phyloP scores from a whole-genome alignment of 2,113 vertebrate species.

The Pelmatolapia mariae region DNA sequence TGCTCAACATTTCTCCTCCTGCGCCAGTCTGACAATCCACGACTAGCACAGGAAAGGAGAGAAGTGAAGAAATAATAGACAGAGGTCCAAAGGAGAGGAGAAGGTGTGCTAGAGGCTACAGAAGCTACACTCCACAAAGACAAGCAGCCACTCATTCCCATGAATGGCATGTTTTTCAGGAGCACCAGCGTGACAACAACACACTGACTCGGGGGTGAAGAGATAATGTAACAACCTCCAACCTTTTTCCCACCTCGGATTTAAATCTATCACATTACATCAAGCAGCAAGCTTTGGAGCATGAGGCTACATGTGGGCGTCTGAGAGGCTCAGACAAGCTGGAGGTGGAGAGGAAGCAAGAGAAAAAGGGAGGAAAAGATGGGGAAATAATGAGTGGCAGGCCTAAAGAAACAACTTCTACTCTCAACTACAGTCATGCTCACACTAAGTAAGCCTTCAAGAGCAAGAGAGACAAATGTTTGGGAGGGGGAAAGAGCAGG shows the following conservation, averaged over 20 bases:
- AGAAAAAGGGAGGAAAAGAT: not conserved
- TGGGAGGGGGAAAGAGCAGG: not conserved
- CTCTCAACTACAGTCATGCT: slow-evolving; percentile 8
- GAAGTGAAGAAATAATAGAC: not conserved
- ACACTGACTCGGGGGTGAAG: not conserved
- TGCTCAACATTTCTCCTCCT: not conserved
- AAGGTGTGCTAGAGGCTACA: not conserved
- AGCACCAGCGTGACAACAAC: not conserved
- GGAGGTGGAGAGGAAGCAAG: not conserved
- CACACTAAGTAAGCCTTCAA: not conserved
- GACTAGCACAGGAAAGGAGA: not conserved
- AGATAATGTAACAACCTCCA: not conserved
- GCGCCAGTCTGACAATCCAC: not conserved
- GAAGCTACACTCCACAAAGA: not conserved
- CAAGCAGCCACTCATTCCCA: slow-evolving; percentile 8
- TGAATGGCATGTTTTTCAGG: not conserved
- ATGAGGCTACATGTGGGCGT: not conserved
- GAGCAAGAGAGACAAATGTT: not conserved
- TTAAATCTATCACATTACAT: slow-evolving; percentile 31
- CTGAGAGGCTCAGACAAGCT: not conserved
- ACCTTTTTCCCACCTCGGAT: not conserved
- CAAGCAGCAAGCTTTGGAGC: slow-evolving; percentile 37
- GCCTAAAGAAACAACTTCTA: not conserved
- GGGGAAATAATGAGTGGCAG: not conserved
- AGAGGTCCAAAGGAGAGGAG: not conserved